Evolutionary conservation across 2,797 vertebrate species (phyloP).

Genomic region (Hipposideros larvatus): DNA sequence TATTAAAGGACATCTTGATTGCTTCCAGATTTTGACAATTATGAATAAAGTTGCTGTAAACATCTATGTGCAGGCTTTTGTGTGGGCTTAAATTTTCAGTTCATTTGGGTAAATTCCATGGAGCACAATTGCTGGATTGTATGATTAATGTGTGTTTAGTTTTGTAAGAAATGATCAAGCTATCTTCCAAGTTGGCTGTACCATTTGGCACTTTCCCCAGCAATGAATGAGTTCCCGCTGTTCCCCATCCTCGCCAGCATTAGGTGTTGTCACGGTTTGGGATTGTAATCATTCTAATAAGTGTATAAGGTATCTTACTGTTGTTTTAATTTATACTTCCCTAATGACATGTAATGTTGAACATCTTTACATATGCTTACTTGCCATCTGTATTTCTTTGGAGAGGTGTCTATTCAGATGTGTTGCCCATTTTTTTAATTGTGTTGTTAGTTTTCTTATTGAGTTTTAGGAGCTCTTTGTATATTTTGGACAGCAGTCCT

Average conservation of each 20-base stretch:
- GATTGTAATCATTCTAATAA: not conserved
- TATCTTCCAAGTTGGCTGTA: not conserved
- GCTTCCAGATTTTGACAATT: not conserved
- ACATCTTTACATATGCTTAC: not conserved
- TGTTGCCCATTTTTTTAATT: not conserved
- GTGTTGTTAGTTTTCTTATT: slow-evolving; percentile 4
- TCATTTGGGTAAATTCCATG: not conserved
- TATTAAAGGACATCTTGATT: not conserved
- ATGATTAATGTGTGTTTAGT: not conserved
- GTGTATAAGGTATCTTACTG: not conserved
- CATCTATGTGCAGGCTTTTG: not conserved
- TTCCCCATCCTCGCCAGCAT: not conserved
- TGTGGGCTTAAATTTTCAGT: not conserved
- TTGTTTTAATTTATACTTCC: slow-evolving; percentile 25
- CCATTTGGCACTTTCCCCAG: not conserved
- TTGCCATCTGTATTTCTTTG: slow-evolving; percentile 11
- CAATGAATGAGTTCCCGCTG: not conserved
- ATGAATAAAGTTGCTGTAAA: not conserved
- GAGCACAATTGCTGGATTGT: not conserved
- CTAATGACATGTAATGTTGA: not conserved
- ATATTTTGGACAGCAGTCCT: not conserved
- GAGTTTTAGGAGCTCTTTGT: not conserved
- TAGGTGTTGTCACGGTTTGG: not conserved
- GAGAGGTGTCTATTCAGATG: not conserved
- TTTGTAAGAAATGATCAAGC: not conserved